A percentile compares a stretch with the other conserved stretches of the same genome.
Conservation (phyloP, 2,797 vertebrate species). For the Liasis olivaceus region DNA sequence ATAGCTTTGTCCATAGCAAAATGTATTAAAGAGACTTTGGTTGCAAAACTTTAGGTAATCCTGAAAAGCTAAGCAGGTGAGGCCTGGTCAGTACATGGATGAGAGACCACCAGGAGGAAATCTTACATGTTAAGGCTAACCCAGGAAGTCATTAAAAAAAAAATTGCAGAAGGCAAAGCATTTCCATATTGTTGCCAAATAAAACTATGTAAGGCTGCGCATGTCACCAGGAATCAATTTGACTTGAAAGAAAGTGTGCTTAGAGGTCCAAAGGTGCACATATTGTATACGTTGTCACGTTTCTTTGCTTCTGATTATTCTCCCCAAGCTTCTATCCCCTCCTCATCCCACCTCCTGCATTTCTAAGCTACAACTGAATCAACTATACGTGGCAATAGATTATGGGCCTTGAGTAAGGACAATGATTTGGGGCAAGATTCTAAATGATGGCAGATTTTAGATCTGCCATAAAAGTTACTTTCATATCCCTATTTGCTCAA, state of each 20-base stretch:
- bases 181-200: no score
- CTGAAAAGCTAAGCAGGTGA: no score
- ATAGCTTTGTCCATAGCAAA: background rate
- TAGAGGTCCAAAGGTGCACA: no score
- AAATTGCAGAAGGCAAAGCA: no score
- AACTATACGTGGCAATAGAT: conserved; percentile 32
- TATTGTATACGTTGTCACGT: no score
- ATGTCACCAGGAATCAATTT: no score
- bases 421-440: conserved; percentile 23
- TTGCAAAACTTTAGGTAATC: background rate
- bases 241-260: no score
- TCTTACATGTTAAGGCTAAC: no score
- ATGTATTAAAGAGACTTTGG: background rate
- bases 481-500: conserved; percentile 42
- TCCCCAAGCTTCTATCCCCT: background rate
- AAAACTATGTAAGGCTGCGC: no score
- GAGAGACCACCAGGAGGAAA: no score
- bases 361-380: conserved; percentile 28
- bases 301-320: background rate
- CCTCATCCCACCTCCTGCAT: background rate
- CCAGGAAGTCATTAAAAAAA: no score
- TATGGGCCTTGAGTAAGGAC: conserved; percentile 25
- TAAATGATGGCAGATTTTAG: conserved; percentile 40
- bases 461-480: conserved; percentile 35
- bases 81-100: no score